phyloP scores from a whole-genome alignment of 2,113 vertebrate species.

The Phyllostomus hastatus region DNA sequence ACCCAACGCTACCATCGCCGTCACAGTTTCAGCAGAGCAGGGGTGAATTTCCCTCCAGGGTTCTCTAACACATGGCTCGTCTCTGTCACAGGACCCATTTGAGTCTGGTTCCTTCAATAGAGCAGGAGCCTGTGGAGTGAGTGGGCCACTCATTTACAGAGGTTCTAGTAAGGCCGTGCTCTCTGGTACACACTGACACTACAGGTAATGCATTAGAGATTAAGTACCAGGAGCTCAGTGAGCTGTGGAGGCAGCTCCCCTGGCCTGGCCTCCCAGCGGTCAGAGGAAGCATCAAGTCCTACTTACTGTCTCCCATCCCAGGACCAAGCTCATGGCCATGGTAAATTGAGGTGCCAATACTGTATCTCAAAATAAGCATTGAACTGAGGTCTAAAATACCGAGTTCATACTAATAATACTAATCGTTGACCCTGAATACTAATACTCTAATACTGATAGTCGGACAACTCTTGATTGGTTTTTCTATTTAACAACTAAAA shows the following conservation, averaged over 20 bases:
- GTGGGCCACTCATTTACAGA: background rate
- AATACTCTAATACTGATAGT: background rate
- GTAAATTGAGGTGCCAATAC: background rate
- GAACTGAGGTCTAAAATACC: background rate
- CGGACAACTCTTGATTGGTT: background rate
- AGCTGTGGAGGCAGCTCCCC: background rate
- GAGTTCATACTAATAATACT: background rate
- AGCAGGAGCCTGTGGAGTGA: background rate
- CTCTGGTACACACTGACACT: background rate
- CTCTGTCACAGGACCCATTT: background rate
- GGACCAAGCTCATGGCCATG: background rate
- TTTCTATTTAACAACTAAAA: background rate
- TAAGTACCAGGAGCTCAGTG: background rate
- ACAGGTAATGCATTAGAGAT: background rate
- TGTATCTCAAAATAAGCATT: background rate
- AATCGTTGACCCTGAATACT: too few species aligned
- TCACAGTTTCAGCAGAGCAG: background rate
- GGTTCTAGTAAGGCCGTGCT: too few species aligned
- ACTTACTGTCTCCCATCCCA: background rate
- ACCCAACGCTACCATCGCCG: too few species aligned
- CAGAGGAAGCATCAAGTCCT: background rate
- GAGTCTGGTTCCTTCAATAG: background rate
- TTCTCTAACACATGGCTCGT: background rate
- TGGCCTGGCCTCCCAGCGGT: background rate
- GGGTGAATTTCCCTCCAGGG: background rate